Conservation (phyloP, 2,888 invertebrate species). For the Andrena haemorrhoa region DNA sequence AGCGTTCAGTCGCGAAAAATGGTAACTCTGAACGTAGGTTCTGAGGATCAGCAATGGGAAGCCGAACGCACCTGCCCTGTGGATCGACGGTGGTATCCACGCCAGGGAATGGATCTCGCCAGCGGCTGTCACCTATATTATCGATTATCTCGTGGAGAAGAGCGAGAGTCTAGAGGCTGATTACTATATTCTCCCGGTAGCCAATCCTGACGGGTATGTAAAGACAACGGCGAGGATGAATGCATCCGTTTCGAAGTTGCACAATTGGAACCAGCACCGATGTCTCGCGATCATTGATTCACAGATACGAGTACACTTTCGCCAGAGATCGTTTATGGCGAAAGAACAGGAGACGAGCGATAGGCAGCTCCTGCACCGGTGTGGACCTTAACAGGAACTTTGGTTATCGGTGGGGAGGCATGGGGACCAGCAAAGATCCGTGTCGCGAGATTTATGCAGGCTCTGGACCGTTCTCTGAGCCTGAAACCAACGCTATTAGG, state of each 20-base stretch:
- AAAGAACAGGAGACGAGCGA: conserved; percentile 88
- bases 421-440: conserved; percentile 93
- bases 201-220: conserved; percentile 91
- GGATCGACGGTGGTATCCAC: conserved; percentile 93
- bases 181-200: conserved; percentile 89
- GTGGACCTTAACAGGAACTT: conserved; percentile 95
- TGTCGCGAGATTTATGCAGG: conserved; percentile 94
- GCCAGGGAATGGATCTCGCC: conserved; percentile 96
- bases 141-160: conserved; percentile 89
- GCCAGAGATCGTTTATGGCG: conserved; percentile 93
- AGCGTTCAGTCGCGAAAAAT: not conserved
- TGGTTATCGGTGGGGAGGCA: conserved; percentile 94
- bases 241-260: too few species aligned
- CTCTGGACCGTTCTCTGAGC: conserved; percentile 92
- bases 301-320: conserved; percentile 95
- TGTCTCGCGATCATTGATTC: conserved; percentile 50
- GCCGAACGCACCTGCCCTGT: conserved; percentile 87
- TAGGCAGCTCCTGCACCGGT: conserved; percentile 89
- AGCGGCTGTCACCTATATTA: conserved; percentile 91
- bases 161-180: conserved; percentile 89
- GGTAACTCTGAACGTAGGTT: conserved; percentile 63
- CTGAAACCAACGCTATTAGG: conserved; percentile 90
- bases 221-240: not conserved
- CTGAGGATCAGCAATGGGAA: conserved; percentile 90
- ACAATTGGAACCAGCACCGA: not conserved